These are phyloP conservation scores for Fabriciana adippe DNA, from an alignment of 2,888 invertebrate species.

Conservation along the genomic window DNA sequence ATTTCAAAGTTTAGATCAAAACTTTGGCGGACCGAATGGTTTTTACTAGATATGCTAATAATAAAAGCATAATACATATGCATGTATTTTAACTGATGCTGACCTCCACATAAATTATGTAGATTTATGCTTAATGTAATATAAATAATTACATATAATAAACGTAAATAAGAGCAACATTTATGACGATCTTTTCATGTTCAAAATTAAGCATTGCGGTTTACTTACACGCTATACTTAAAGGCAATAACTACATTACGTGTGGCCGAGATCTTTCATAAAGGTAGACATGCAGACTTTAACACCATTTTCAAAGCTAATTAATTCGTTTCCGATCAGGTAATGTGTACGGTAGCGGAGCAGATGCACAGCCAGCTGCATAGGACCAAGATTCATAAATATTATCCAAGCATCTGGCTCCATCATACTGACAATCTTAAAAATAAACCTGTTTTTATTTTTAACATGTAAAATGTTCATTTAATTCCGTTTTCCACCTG, in stretches of 20 bases:
- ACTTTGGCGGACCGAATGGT: too few species aligned
- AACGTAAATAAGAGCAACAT: not conserved
- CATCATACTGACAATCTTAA: conserved; percentile 26
- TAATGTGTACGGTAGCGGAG: conserved; percentile 28
- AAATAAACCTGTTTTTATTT: conserved; percentile 28
- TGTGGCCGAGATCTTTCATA: not conserved
- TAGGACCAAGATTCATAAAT: conserved; percentile 35
- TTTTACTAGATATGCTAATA: too few species aligned
- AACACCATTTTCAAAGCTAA: conserved; percentile 17
- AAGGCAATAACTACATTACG: conserved; percentile 7
- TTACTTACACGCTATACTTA: conserved; percentile 2
- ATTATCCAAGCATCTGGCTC: conserved; percentile 35
- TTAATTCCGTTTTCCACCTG: conserved; percentile 22
- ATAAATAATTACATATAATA: not conserved
- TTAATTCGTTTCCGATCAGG: conserved; percentile 31
- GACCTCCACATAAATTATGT: too few species aligned
- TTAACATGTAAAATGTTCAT: conserved; percentile 24
- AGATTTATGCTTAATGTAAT: too few species aligned
- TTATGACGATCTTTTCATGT: not conserved
- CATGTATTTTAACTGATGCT: too few species aligned
- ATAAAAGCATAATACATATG: too few species aligned
- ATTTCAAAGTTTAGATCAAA: too few species aligned
- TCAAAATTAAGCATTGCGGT: not conserved
- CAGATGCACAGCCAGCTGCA: conserved; percentile 36
- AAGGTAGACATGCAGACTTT: not conserved